A percentile compares a stretch with the other conserved stretches of the same genome.
Evolutionary conservation across 2,797 vertebrate genomes (phyloP).

Genomic region (Ispidina picta): DNA sequence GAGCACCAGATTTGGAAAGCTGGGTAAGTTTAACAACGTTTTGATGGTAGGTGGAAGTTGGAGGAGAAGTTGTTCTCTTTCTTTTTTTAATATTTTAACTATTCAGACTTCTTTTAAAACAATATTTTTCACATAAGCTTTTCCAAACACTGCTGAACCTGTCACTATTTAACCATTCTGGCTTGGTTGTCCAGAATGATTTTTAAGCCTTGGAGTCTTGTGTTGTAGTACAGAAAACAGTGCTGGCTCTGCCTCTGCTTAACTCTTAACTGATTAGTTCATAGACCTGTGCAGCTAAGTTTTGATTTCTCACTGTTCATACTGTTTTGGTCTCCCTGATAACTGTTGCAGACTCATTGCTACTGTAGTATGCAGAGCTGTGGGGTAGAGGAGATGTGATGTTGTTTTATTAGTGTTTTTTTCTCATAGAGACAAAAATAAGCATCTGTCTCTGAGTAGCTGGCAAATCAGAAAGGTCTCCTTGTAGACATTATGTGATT

Average conservation of each 20-base stretch:
- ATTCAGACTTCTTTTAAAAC: not conserved
- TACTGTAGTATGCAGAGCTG: not conserved
- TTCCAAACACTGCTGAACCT: not conserved
- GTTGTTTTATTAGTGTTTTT: not conserved
- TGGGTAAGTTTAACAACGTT: not conserved
- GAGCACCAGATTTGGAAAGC: not conserved
- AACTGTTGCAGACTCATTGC: not conserved
- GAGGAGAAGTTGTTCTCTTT: not conserved
- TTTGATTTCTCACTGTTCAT: not conserved
- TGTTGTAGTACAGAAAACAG: not conserved
- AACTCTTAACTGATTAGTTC: conserved; percentile 12
- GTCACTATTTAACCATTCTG: not conserved
- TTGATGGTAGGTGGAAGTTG: conserved; percentile 1
- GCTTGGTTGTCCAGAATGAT: not conserved
- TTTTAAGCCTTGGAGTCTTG: not conserved
- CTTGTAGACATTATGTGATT: not conserved
- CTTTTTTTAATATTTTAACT: not conserved
- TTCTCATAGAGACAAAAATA: not conserved
- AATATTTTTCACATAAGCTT: not conserved
- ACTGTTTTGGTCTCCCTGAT: not conserved
- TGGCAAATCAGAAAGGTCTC: not conserved
- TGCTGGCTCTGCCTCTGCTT: not conserved
- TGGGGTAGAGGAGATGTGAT: not conserved
- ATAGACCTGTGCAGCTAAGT: not conserved
- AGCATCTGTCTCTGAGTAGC: not conserved